phyloP scores from a whole-genome alignment of 2,113 vertebrate genomes.

The Meriones unguiculatus region DNA sequence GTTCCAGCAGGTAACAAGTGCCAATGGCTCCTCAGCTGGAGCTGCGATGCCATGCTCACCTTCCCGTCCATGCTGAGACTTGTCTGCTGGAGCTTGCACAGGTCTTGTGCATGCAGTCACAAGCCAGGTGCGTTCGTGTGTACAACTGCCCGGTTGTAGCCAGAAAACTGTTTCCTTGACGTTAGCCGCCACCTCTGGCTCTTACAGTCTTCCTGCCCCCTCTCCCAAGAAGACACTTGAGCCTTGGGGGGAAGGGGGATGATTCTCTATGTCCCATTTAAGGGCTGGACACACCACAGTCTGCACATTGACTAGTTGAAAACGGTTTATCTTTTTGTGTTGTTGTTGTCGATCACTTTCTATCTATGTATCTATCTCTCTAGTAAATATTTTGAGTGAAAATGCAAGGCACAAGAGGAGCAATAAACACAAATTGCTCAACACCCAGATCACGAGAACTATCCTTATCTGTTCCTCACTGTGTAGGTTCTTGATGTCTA shows the following conservation, averaged over 20 bases:
- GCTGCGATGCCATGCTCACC: background rate
- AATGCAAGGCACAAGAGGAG: background rate
- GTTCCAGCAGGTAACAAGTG: background rate
- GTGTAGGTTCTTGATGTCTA: background rate
- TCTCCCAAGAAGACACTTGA: background rate
- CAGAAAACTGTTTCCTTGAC: background rate
- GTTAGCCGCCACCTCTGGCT: background rate
- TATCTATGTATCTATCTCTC: background rate
- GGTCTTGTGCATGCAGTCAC: background rate
- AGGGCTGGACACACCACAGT: too few species aligned
- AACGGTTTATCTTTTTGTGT: background rate
- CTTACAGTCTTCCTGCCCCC: background rate
- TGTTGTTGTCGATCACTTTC: background rate
- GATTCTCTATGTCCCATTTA: background rate
- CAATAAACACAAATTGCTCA: background rate
- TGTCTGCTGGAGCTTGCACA: background rate
- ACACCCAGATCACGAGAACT: background rate
- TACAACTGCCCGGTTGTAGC: background rate
- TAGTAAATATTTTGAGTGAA: constrained; percentile 25
- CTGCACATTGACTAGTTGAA: background rate
- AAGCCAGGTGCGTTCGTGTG: background rate
- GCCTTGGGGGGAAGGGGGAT: background rate
- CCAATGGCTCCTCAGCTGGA: background rate
- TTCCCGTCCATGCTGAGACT: background rate
- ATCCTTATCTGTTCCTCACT: background rate